Evolutionary conservation across 2,113 vertebrate species (phyloP).

Genomic region (Corynorhinus townsendii): DNA sequence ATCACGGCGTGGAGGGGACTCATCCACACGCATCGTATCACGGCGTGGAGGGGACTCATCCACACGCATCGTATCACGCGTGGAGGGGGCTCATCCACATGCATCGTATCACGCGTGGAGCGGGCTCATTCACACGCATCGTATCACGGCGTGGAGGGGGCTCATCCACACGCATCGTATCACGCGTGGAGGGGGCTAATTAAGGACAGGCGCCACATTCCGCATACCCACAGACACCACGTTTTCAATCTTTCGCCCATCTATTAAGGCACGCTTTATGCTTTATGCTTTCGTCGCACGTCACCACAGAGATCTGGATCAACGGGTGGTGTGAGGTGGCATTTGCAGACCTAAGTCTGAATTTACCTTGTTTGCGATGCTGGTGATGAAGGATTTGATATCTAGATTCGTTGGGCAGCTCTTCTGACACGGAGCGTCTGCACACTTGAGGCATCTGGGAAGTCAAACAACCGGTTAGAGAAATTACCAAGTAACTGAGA

Average conservation of each 20-base stretch:
- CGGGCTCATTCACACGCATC: no score
- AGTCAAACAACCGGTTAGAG: slow-evolving; percentile 67
- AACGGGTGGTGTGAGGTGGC: not conserved
- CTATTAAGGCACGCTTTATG: slow-evolving; percentile 33
- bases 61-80: no score
- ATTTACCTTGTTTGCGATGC: slow-evolving; percentile 89
- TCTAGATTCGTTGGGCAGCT: slow-evolving; percentile 91
- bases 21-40: no score
- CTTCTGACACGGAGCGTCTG: slow-evolving; percentile 92
- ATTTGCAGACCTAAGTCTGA: not conserved
- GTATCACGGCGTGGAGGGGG: no score
- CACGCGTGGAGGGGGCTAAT: not conserved
- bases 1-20: no score
- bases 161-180: no score
- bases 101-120: no score
- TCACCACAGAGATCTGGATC: not conserved
- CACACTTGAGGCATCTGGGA: slow-evolving; percentile 90
- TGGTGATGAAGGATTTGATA: slow-evolving; percentile 91
- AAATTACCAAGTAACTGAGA: not conserved
- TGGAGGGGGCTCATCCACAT: no score
- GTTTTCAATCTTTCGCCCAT: slow-evolving; percentile 33
- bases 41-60: no score
- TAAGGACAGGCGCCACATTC: not conserved
- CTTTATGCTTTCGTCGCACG: slow-evolving; percentile 38
- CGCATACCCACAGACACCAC: slow-evolving; percentile 40